A percentile compares a stretch with the other conserved stretches of the same genome.
These are phyloP conservation scores for Alviniconcha strummeri DNA, from an alignment of 2,888 invertebrate genomes.

Conservation along the genomic window DNA sequence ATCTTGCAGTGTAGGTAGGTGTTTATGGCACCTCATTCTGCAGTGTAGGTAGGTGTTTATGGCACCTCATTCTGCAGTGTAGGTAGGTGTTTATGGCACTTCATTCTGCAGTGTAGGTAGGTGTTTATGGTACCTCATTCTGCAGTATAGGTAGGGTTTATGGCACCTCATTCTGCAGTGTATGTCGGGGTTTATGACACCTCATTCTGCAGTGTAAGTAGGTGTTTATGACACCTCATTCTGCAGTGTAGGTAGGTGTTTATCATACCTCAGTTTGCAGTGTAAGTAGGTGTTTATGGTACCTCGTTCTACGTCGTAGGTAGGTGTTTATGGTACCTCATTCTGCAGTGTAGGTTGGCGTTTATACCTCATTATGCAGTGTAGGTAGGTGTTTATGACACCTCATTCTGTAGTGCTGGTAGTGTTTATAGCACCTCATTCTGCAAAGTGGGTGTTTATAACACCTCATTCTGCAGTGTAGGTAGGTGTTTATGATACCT, in stretches of 20 bases:
- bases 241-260: background rate
- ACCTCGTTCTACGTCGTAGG: too few relatives aligned
- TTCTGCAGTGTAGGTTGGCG: too few relatives aligned
- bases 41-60: slow-evolving; percentile 54
- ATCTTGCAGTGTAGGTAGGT: slow-evolving; percentile 60
- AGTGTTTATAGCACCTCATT: too few relatives aligned
- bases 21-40: slow-evolving; percentile 50
- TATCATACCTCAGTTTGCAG: too few relatives aligned
- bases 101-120: slow-evolving; percentile 62
- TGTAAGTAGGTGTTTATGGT: too few relatives aligned
- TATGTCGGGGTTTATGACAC: background rate
- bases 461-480: too few relatives aligned
- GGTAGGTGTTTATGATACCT: too few relatives aligned
- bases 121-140: background rate
- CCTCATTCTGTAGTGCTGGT: too few relatives aligned
- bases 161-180: background rate
- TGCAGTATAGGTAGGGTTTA: background rate
- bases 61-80: slow-evolving; percentile 59
- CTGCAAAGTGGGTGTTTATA: too few relatives aligned
- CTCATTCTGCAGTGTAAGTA: background rate
- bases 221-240: background rate
- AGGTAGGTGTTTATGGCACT: slow-evolving; percentile 45
- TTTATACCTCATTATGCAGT: too few relatives aligned
- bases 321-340: too few relatives aligned
- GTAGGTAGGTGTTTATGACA: too few relatives aligned